A percentile compares a stretch with the other conserved stretches of the same genome.
These are phyloP conservation scores for Philereme transversata DNA, from an alignment of 2,888 invertebrate genomes.

Conservation along the genomic window DNA sequence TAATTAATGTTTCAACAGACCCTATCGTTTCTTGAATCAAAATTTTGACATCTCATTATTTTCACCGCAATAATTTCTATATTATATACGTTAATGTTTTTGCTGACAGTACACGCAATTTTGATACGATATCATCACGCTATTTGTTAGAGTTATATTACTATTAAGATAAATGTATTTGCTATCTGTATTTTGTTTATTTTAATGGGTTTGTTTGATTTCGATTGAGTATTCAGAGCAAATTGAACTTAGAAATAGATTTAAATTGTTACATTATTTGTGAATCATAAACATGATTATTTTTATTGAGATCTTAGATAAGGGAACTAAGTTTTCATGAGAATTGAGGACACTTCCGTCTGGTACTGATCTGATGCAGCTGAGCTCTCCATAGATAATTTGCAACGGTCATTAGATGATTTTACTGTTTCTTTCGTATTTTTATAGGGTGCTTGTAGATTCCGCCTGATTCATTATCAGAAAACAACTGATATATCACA, in stretches of 20 bases:
- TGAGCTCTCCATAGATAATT: too few species aligned
- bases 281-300: not conserved
- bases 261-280: not conserved
- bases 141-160: slow-evolving; percentile 56
- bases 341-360: too few species aligned
- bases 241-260: slow-evolving; percentile 33
- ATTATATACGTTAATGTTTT: slow-evolving; percentile 14
- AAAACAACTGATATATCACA: too few species aligned
- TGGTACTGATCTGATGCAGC: too few species aligned
- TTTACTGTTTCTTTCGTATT: too few species aligned
- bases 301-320: too few species aligned
- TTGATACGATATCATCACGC: slow-evolving; percentile 56
- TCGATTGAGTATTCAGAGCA: slow-evolving; percentile 34
- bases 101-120: slow-evolving; percentile 63
- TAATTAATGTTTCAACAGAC: too few species aligned
- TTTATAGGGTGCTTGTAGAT: too few species aligned
- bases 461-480: too few species aligned
- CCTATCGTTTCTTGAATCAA: too few species aligned
- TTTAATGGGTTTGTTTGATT: slow-evolving; percentile 29
- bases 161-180: slow-evolving; percentile 55
- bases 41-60: not conserved
- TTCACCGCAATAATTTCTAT: not conserved
- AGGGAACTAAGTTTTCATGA: too few species aligned
- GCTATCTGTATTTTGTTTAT: slow-evolving; percentile 37
- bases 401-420: too few species aligned